Conservation (phyloP, 1,140 invertebrate genomes). For the Sycobia sp. region DNA sequence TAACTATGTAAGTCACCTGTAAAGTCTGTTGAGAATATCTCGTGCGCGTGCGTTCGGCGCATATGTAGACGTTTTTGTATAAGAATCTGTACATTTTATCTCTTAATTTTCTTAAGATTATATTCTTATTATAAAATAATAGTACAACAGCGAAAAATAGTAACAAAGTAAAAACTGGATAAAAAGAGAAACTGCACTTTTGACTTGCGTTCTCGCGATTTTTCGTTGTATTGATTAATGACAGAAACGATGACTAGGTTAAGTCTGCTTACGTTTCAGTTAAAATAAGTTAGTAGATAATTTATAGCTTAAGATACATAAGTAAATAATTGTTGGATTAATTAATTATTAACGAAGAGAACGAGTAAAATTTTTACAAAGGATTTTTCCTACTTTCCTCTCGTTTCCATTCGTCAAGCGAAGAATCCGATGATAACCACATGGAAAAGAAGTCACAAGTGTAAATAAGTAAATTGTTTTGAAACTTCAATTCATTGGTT, state of each 20-base stretch:
- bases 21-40: conserved; percentile 50
- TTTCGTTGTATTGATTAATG: conserved; percentile 33
- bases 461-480: conserved; percentile 37
- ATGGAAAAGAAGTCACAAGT: conserved; percentile 30
- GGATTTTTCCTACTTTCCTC: conserved; percentile 21
- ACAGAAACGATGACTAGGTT: conserved; percentile 32
- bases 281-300: conserved; percentile 31
- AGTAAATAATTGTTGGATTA: conserved; percentile 20
- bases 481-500: conserved; percentile 29
- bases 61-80: conserved; percentile 55
- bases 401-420: conserved; percentile 23
- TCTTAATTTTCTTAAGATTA: conserved; percentile 55
- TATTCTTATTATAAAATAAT: conserved; percentile 43
- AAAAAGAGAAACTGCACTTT: conserved; percentile 16
- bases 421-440: conserved; percentile 15
- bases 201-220: conserved; percentile 24
- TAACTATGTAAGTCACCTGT: conserved; percentile 38
- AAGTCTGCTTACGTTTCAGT: conserved; percentile 34
- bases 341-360: conserved; percentile 28
- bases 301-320: conserved; percentile 30
- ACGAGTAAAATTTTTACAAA: conserved; percentile 33
- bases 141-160: conserved; percentile 33
- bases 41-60: conserved; percentile 47
- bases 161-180: conserved; percentile 14
- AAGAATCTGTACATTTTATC: conserved; percentile 60